phyloP scores from a whole-genome alignment of 2,888 invertebrate genomes.

The Polydrusus cervinus region DNA sequence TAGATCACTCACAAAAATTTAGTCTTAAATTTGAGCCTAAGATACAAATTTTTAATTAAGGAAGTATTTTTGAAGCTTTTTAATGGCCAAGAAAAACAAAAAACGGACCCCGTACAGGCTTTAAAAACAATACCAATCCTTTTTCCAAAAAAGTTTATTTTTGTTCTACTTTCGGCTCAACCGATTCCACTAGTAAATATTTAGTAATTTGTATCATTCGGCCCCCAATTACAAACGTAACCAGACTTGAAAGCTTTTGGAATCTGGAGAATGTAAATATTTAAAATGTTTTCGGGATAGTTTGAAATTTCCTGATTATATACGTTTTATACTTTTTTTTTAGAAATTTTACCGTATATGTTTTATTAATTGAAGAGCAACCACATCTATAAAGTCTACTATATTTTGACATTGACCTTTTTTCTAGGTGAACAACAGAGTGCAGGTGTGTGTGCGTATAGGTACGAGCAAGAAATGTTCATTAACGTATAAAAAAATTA shows the following conservation, averaged over 20 bases:
- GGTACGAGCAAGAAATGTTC: too few species aligned
- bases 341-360: too few species aligned
- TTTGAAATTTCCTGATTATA: conserved; percentile 7
- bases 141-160: conserved; percentile 18
- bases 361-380: too few species aligned
- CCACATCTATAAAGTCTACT: too few species aligned
- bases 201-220: conserved; percentile 16
- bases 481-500: background rate
- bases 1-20: too few species aligned
- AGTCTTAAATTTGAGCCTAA: too few species aligned
- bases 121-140: background rate
- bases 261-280: conserved; percentile 24
- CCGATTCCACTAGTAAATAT: conserved; percentile 24
- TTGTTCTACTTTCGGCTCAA: conserved; percentile 7
- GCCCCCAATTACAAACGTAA: conserved; percentile 1
- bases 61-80: too few species aligned
- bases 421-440: too few species aligned
- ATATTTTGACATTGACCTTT: too few species aligned
- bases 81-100: too few species aligned
- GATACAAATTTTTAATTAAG: background rate
- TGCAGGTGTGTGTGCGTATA: background rate
- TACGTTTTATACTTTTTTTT: too few species aligned
- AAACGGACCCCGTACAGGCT: background rate
- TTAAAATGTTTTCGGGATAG: conserved; percentile 10
- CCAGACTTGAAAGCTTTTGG: background rate